Evolutionary conservation across 2,113 vertebrate species (phyloP), one percentile per base, ranked within the genome.

Genomic region (Proterorhinus semilunaris): DNA sequence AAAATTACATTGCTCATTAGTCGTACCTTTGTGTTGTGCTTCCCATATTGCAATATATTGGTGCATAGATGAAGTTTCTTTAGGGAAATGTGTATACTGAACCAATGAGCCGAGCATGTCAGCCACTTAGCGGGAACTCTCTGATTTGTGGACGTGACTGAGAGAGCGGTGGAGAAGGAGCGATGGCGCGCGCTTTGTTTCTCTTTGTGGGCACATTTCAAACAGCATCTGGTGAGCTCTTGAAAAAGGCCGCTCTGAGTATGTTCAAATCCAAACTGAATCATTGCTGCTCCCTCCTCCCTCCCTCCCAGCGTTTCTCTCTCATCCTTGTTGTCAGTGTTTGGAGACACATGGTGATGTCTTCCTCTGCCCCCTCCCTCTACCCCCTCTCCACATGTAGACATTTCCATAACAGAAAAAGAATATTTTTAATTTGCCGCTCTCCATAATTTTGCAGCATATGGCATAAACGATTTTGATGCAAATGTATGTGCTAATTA

Each of bases 401-500:
- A 92, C 93, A 93, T 92, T 92, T 94, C 90, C 78, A 92, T 91
- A 92, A 92, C 88, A 91, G 86, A 91, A 89, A 89, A 87, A 77
- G 78, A 90, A 86, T 87, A 89, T 90, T 93, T 89, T 91, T 77
- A 88, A 72, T 85, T 93, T 91, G 89, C 93, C 92, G 76, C 89
- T 92, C 92, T 92, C 90, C 91, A 90, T 91, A 90, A 93, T 91
- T 91, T 92, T 85, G 89, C 81, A 94, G 89, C 95, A 96, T 96
- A 96, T 96, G 94, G 95, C 92, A 87, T 90, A 86, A 93, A 92
- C 74, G 92, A 95, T 95, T 95, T 92, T 95, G 92, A 96, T 96
- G 95, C 95, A 96, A 96, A 96, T 96, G 90, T 90, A 90, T 92
- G 80, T 88, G 88, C 93, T 95, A 95, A 96, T 96, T 96, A 96